These are phyloP conservation scores for Periophthalmus magnuspinnatus DNA, from an alignment of 2,797 vertebrate genomes.

Conservation along the genomic window DNA sequence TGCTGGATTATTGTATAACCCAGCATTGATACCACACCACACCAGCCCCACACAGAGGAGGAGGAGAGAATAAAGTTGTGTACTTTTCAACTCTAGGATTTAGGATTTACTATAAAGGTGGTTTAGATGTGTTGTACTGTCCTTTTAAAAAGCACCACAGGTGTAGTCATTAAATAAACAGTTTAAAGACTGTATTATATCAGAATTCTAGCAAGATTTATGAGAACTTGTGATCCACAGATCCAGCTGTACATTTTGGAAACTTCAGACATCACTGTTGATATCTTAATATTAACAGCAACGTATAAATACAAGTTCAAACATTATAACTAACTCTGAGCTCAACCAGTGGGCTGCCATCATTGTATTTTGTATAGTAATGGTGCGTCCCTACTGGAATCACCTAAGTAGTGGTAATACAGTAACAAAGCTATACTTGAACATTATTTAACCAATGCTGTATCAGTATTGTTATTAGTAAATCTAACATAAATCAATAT, in stretches of 20 bases:
- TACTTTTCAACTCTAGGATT: conserved; percentile 17
- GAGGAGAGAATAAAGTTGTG: conserved; percentile 37
- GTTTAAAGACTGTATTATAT: neutral
- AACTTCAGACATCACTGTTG: neutral
- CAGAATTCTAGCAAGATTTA: neutral
- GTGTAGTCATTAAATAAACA: neutral
- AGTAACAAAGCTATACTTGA: too few species aligned
- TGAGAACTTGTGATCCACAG: neutral
- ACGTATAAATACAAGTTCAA: neutral
- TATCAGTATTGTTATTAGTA: too few species aligned
- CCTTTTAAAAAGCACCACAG: neutral
- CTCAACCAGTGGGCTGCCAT: too few species aligned
- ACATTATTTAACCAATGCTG: too few species aligned
- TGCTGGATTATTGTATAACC: conserved; percentile 71
- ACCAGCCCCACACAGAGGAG: conserved; percentile 37
- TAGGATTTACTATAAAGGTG: conserved; percentile 1
- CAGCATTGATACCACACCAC: conserved; percentile 56
- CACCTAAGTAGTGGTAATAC: too few species aligned
- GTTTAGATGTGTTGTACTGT: neutral
- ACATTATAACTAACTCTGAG: neutral
- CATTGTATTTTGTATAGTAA: too few species aligned
- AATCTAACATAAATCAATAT: too few species aligned
- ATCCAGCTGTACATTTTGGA: neutral
- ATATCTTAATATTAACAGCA: neutral
- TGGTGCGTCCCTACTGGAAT: too few species aligned